Conservation (phyloP, 2,888 invertebrate genomes). For the Oxytorus armatus region DNA sequence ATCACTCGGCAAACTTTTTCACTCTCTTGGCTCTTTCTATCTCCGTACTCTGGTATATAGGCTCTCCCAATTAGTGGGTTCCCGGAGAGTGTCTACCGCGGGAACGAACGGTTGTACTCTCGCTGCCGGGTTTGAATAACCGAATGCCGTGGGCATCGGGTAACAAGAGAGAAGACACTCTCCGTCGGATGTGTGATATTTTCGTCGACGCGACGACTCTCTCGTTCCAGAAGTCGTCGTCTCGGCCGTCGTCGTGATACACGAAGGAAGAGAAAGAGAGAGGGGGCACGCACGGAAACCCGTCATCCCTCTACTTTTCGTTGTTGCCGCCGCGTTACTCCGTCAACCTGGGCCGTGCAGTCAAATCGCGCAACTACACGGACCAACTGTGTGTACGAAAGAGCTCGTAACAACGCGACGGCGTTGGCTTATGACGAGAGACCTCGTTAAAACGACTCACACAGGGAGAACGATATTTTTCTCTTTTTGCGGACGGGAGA, state of each 20-base stretch:
- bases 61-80: constrained; percentile 83
- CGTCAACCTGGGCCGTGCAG: constrained; percentile 65
- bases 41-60: constrained; percentile 73
- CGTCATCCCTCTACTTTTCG: constrained; percentile 66
- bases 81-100: constrained; percentile 75
- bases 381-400: constrained; percentile 39
- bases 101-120: constrained; percentile 68
- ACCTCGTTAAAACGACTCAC: constrained; percentile 66
- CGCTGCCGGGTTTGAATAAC: constrained; percentile 75
- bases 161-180: constrained; percentile 63
- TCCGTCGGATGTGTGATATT: constrained; percentile 79
- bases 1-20: constrained; percentile 65
- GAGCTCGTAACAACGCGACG: constrained; percentile 50
- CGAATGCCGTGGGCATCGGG: constrained; percentile 75
- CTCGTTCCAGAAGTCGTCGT: constrained; percentile 66
- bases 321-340: constrained; percentile 66
- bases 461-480: constrained; percentile 30
- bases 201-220: constrained; percentile 81
- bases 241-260: constrained; percentile 39
- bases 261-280: constrained; percentile 14
- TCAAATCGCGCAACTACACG: constrained; percentile 59
- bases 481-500: not conserved
- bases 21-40: constrained; percentile 71
- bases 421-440: constrained; percentile 65
- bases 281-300: constrained; percentile 13